Conservation (phyloP, 2,888 invertebrate genomes). For the Andrena trimmerana region DNA sequence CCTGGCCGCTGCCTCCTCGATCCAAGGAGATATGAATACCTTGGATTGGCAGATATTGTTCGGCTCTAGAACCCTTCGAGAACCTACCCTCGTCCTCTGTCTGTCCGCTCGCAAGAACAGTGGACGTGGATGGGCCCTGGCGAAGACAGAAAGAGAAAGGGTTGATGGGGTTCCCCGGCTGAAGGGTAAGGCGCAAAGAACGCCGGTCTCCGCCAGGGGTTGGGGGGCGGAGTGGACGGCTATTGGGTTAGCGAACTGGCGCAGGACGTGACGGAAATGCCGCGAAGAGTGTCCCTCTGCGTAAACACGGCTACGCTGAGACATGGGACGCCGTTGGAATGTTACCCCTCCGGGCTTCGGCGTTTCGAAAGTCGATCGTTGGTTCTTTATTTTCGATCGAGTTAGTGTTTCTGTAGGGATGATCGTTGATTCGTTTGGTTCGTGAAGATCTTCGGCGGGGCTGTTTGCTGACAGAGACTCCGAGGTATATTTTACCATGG, state of each 20-base stretch:
- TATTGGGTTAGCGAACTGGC: conserved; percentile 72
- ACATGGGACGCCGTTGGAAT: neutral
- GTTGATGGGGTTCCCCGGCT: conserved; percentile 21
- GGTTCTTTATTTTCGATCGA: too few relatives aligned
- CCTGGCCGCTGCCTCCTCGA: conserved; percentile 48
- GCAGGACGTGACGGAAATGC: conserved; percentile 74
- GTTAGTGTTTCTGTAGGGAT: too few relatives aligned
- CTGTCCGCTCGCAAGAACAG: conserved; percentile 46
- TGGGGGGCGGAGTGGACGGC: conserved; percentile 52
- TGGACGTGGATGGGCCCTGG: conserved; percentile 18
- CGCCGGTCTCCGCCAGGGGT: conserved; percentile 29
- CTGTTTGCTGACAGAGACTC: too few relatives aligned
- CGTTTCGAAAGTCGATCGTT: too few relatives aligned
- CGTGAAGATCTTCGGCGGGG: too few relatives aligned
- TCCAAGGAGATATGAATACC: conserved; percentile 75
- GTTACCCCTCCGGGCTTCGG: neutral
- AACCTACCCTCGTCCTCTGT: conserved; percentile 37
- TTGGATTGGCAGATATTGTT: conserved; percentile 75
- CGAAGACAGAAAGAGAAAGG: conserved; percentile 42
- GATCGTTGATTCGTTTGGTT: too few relatives aligned
- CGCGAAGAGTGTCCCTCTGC: conserved; percentile 39
- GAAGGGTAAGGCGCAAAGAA: conserved; percentile 54
- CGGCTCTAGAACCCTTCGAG: conserved; percentile 55
- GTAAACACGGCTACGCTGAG: conserved; percentile 45
- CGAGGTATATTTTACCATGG: too few relatives aligned